Evolutionary conservation across 2,888 invertebrate genomes (phyloP), one percentile per base, ranked within the genome.

Genomic region (Salticus scenicus): DNA sequence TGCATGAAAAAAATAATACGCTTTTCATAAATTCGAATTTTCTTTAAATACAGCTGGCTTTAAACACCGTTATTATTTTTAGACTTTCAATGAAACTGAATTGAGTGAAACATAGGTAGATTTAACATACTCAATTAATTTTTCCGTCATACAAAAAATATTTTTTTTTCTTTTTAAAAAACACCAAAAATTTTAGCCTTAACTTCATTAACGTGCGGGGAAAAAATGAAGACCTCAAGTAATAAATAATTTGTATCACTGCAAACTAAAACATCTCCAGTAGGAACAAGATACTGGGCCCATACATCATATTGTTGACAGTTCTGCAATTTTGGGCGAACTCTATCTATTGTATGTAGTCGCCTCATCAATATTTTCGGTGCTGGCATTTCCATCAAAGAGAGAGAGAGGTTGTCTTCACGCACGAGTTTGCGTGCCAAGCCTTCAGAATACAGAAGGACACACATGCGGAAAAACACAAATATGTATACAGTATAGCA

Each of bases 311-410:
- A 24, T 24, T 5, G 24, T 24, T 67, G 76, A 67, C 76, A 76
- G 67, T 47, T 67, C 75, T 31, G 76, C 76, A 76, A 76, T 76
- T 76, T 76, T 67, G 33, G 33, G 51, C 67, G 31, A 30, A 47
- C 63, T 47, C 76, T 47, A 33, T 51, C 42, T 30, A 64, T 67
- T 67, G 67, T 76, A 67, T 67, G 28, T 41, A 70, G 70, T 70
- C 70, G 33, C 70, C 24, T 24, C 70, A 70, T 41, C 70, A 42
- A 70, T 70, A 70, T 70, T 70, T 70, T 24, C 37, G n/a, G 33
- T 67, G 37, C 67, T 67, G 67, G 33, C 67, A 24, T 67, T 67
- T 67, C 67, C 33, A 67, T 67, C 67, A 67, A 24, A 33, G 28
- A n/a, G n/a, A 30, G 33, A n/a, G 67, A 67, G 33, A 28, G 1